A percentile compares a stretch with the other conserved stretches of the same genome.
phyloP scores from a whole-genome alignment of 2,797 vertebrate genomes.

The Tenualosa ilisha region DNA sequence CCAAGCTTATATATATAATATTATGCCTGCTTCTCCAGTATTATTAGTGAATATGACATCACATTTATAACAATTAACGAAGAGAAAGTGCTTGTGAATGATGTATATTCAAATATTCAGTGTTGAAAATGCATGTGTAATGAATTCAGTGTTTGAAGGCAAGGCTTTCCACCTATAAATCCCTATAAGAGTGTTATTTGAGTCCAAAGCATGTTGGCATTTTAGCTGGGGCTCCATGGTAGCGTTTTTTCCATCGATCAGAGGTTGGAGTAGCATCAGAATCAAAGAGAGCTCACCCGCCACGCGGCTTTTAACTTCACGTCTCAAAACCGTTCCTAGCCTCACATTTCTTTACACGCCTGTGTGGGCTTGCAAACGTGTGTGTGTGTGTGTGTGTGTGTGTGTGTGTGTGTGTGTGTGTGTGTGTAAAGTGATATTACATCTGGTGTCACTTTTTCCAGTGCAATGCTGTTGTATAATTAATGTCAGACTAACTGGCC shows the following conservation, averaged over 20 bases:
- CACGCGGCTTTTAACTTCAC: slow-evolving; percentile 4
- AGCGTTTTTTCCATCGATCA: not conserved
- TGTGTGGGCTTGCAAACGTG: slow-evolving; percentile 21
- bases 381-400: slow-evolving; percentile 11
- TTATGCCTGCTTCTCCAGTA: not conserved
- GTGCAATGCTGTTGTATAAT: slow-evolving; percentile 36
- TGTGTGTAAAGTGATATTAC: slow-evolving; percentile 41
- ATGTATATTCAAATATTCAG: not conserved
- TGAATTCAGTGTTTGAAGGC: not conserved
- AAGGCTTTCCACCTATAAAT: not conserved
- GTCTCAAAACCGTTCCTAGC: not conserved
- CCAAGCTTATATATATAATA: not conserved
- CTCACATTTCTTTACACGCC: slow-evolving; percentile 31
- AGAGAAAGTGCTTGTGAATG: not conserved
- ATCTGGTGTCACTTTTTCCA: slow-evolving; percentile 29
- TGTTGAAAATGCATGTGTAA: not conserved
- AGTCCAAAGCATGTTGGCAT: slow-evolving; percentile 3
- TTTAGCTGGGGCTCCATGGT: not conserved
- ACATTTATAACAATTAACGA: not conserved
- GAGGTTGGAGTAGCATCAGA: not conserved
- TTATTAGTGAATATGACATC: not conserved
- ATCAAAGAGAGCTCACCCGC: slow-evolving; percentile 9
- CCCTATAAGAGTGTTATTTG: not conserved
- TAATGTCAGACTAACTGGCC: slow-evolving; percentile 25
- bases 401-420: slow-evolving; percentile 26